A percentile compares a stretch with the other conserved stretches of the same genome.
Conservation (phyloP, 2,797 vertebrate genomes). For the Erethizon dorsatum region DNA sequence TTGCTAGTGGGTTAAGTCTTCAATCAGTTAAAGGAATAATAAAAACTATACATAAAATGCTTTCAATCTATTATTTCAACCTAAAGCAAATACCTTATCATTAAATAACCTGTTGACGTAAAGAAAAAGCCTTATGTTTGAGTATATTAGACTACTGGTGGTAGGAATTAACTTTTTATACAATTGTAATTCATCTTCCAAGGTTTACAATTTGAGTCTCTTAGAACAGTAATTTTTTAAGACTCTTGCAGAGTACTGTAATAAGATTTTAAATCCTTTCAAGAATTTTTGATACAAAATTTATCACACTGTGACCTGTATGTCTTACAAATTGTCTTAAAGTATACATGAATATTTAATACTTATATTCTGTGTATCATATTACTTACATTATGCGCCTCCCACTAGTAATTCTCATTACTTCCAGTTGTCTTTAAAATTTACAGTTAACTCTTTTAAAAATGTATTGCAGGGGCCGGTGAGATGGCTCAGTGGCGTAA, state of each 20-base stretch:
- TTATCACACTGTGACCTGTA: neutral
- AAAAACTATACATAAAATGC: neutral
- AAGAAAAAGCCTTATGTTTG: neutral
- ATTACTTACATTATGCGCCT: neutral
- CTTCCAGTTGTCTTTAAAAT: slow-evolving; percentile 3
- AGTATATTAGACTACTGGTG: neutral
- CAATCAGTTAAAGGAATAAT: neutral
- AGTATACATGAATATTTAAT: neutral
- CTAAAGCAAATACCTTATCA: neutral
- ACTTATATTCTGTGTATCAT: neutral
- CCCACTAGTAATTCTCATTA: neutral
- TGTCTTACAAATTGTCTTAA: slow-evolving; percentile 52
- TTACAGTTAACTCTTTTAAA: neutral
- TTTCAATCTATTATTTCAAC: neutral
- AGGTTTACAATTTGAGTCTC: neutral
- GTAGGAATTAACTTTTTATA: neutral
- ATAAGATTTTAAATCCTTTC: slow-evolving; percentile 20
- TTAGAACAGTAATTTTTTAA: slow-evolving; percentile 31
- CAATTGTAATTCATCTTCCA: neutral
- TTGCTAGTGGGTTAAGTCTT: neutral
- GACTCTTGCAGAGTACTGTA: neutral
- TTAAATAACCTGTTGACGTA: neutral
- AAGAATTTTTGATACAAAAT: slow-evolving; percentile 12
- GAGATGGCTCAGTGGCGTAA: no score
- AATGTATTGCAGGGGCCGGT: neutral